Conservation (phyloP, 2,113 vertebrate species). For the Pelmatolapia mariae region DNA sequence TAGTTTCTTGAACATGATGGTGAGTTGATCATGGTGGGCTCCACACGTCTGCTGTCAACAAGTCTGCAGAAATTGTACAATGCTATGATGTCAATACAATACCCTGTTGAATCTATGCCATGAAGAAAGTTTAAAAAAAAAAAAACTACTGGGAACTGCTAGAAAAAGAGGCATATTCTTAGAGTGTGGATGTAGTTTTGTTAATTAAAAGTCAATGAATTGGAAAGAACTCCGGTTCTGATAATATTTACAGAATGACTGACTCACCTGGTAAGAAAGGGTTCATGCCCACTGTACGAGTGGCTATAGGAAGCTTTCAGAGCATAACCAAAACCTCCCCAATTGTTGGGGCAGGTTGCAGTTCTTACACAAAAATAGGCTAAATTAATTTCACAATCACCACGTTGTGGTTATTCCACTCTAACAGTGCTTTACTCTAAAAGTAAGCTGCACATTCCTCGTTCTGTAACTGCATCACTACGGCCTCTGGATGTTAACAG, state of each 20-base stretch:
- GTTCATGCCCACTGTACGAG: neutral
- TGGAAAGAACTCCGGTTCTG: neutral
- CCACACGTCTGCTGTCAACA: neutral
- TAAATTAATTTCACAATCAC: neutral
- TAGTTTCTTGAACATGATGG: neutral
- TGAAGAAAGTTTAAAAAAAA: neutral
- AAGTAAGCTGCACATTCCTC: neutral
- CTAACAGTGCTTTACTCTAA: neutral
- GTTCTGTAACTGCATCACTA: neutral
- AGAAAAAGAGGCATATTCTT: slow-evolving; percentile 6
- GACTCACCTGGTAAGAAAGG: neutral
- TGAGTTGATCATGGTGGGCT: neutral
- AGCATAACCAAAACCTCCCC: neutral
- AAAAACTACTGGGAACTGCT: neutral
- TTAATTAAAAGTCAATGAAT: slow-evolving; percentile 28
- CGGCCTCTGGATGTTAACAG: neutral
- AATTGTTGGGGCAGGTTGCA: neutral
- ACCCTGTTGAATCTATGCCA: neutral
- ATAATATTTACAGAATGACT: neutral
- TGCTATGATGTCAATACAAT: neutral
- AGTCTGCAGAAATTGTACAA: neutral
- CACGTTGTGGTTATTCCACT: neutral
- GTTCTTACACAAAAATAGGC: neutral
- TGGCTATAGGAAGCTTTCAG: neutral
- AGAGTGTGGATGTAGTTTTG: slow-evolving; percentile 19